A percentile compares a stretch with the other conserved stretches of the same genome.
Conservation (phyloP, 2,113 vertebrate genomes). For the Larimichthys crocea region DNA sequence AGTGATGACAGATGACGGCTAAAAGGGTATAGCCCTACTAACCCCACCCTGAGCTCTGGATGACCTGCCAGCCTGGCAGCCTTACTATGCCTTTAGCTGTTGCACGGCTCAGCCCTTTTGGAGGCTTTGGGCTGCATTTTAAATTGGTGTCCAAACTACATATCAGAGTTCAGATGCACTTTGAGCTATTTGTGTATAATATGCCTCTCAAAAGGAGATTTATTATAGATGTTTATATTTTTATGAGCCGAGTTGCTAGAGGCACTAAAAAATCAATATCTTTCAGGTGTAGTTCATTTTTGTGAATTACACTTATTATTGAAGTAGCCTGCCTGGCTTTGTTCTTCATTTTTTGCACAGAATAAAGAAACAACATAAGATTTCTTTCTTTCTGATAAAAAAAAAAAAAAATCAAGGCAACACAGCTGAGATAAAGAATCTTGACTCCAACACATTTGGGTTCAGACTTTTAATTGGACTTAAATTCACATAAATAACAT, state of each 20-base stretch:
- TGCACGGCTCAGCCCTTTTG: constrained; percentile 10
- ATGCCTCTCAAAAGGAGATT: background rate
- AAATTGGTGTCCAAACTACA: constrained; percentile 12
- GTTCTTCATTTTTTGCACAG: too few relatives aligned
- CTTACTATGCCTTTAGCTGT: background rate
- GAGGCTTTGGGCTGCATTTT: constrained; percentile 37
- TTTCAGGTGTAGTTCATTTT: background rate
- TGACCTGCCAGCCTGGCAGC: constrained; percentile 67
- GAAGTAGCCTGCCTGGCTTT: too few relatives aligned
- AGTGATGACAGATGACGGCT: constrained; percentile 74
- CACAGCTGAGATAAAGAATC: constrained; percentile 16
- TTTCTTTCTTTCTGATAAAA: too few relatives aligned
- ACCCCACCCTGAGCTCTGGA: constrained; percentile 57
- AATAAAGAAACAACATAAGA: too few relatives aligned
- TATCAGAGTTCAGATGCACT: background rate
- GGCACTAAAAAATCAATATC: background rate
- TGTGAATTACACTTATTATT: background rate
- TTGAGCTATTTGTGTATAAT: background rate
- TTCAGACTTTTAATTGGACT: constrained; percentile 86
- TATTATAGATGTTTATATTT: background rate
- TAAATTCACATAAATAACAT: constrained; percentile 90
- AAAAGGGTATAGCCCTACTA: constrained; percentile 56
- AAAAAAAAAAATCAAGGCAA: too few relatives aligned
- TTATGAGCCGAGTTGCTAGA: background rate
- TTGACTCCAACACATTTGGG: constrained; percentile 63